phyloP scores from a whole-genome alignment of 2,888 invertebrate species.

The Tachystola acroxantha region DNA sequence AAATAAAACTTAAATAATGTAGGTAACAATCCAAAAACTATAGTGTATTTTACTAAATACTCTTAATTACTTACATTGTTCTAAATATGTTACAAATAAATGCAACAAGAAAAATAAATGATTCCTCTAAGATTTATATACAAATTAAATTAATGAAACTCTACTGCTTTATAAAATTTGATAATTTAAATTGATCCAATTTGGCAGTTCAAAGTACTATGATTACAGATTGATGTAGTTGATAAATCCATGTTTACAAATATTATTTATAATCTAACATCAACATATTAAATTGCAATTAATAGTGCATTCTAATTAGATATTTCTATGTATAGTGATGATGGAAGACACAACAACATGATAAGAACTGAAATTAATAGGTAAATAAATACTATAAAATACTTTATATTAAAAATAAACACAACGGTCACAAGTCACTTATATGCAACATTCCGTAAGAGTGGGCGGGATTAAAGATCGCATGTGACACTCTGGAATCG shows the following conservation, averaged over 20 bases:
- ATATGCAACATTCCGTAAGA: too few relatives aligned
- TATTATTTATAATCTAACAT: conserved; percentile 12
- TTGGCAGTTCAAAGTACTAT: conserved; percentile 17
- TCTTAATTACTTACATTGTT: too few relatives aligned
- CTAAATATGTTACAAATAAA: too few relatives aligned
- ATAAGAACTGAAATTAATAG: background rate
- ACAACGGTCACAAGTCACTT: too few relatives aligned
- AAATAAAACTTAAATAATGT: conserved; percentile 5
- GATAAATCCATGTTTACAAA: conserved; percentile 1
- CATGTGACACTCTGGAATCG: too few relatives aligned
- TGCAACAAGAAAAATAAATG: too few relatives aligned
- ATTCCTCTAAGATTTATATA: too few relatives aligned
- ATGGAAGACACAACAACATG: conserved; percentile 42
- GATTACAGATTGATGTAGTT: background rate
- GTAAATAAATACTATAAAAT: too few relatives aligned
- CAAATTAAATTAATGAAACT: too few relatives aligned
- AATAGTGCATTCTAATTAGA: conserved; percentile 26
- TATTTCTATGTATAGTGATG: conserved; percentile 24
- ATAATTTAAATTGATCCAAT: conserved; percentile 2
- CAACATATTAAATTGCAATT: conserved; percentile 14
- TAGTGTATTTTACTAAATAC: background rate
- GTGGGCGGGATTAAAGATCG: too few relatives aligned
- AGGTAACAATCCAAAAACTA: background rate
- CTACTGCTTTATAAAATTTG: too few relatives aligned
- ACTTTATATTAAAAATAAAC: too few relatives aligned